These are phyloP conservation scores for Nannobrachium achirus DNA, from an alignment of 2,113 vertebrate genomes.

Conservation along the genomic window DNA sequence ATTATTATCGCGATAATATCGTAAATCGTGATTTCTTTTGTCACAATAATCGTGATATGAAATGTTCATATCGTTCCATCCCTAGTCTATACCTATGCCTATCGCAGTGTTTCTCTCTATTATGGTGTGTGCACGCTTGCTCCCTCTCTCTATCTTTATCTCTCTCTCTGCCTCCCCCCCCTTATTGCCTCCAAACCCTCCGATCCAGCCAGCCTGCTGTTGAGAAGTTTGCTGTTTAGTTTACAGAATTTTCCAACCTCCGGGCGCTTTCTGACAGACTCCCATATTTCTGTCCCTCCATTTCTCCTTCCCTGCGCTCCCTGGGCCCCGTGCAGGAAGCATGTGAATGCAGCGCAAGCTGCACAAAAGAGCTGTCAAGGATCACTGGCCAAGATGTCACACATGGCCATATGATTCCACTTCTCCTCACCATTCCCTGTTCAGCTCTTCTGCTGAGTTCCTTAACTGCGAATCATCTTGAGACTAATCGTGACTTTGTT, in stretches of 20 bases:
- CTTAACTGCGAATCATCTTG: too few species aligned
- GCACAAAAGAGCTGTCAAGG: slow-evolving; percentile 51
- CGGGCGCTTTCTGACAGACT: slow-evolving; percentile 69
- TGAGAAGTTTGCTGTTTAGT: slow-evolving; percentile 63
- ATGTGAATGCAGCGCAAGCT: slow-evolving; percentile 38
- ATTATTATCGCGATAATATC: too few species aligned
- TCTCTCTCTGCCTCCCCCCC: slow-evolving; percentile 21
- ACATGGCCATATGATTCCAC: slow-evolving; percentile 48
- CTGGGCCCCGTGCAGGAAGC: slow-evolving; percentile 50
- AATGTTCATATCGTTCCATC: too few species aligned
- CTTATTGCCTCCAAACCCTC: slow-evolving; percentile 28
- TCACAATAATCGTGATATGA: too few species aligned
- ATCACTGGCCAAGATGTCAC: slow-evolving; percentile 48
- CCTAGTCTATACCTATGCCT: slow-evolving; percentile 5
- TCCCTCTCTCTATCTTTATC: slow-evolving; percentile 21
- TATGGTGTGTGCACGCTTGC: too few species aligned
- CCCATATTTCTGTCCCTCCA: slow-evolving; percentile 51
- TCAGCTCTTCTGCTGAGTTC: too few species aligned
- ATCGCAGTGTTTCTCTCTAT: not conserved
- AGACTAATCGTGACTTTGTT: too few species aligned
- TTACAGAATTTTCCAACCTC: slow-evolving; percentile 78
- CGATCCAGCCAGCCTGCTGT: slow-evolving; percentile 37
- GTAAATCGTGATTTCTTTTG: too few species aligned
- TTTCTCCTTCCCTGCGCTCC: slow-evolving; percentile 57
- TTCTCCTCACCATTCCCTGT: too few species aligned